These are phyloP conservation scores for Apostichopus parvimensis DNA, from an alignment of 35 echinoderm and acorn worm species.

Conservation along the genomic window DNA sequence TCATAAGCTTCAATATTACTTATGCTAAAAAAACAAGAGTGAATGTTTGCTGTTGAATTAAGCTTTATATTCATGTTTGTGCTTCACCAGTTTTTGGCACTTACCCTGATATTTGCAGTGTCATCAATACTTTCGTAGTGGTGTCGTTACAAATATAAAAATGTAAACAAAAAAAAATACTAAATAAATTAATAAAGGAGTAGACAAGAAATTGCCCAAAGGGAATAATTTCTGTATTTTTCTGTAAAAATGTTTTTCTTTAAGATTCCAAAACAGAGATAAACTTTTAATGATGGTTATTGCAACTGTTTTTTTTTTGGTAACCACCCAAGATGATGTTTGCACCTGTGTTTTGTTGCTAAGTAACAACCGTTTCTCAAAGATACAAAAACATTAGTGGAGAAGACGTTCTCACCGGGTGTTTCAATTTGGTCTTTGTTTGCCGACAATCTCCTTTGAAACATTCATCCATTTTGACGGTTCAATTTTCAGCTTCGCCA, in stretches of 20 bases:
- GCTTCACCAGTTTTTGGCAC: no score
- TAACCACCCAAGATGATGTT: slow-evolving; percentile 35
- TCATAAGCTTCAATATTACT: no score
- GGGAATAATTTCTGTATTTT: no score
- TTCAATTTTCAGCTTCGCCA: slow-evolving; percentile 1
- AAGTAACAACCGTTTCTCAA: not conserved
- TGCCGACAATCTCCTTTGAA: not conserved
- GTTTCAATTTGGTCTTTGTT: slow-evolving; percentile 4
- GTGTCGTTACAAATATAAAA: no score
- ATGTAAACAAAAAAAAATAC: no score
- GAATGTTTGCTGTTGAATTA: no score
- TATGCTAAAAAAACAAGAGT: no score
- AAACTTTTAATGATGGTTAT: not conserved
- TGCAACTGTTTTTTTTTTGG: slow-evolving; percentile 10
- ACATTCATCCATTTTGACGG: slow-evolving; percentile 19
- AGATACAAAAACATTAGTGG: not conserved
- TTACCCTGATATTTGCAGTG: no score
- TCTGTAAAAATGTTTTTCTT: not conserved
- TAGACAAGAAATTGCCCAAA: no score
- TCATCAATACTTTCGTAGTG: no score
- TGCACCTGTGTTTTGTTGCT: slow-evolving; percentile 53
- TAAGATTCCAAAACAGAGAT: not conserved
- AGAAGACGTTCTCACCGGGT: slow-evolving; percentile 25
- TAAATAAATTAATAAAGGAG: no score
- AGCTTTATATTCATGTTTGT: no score